phyloP scores from a whole-genome alignment of 2,797 vertebrate species.

The Apogon talboti region DNA sequence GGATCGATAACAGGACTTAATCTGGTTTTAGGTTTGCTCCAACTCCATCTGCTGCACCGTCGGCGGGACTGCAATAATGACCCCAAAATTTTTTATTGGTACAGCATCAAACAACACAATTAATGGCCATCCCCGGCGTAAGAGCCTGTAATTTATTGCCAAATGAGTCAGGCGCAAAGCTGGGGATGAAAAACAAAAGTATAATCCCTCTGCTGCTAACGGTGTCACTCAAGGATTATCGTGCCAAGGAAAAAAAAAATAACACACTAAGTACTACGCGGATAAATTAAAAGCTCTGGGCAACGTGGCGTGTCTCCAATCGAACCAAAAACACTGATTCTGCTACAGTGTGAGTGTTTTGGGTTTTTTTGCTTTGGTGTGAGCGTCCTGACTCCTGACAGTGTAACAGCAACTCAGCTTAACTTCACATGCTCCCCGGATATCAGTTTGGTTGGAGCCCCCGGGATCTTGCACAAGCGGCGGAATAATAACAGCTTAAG shows the following conservation, averaged over 20 bases:
- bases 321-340: conserved; percentile 32
- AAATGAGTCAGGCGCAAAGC: conserved; percentile 64
- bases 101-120: conserved; percentile 44
- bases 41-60: conserved; percentile 60
- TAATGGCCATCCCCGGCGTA: conserved; percentile 39
- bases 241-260: conserved; percentile 58
- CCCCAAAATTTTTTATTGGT: conserved; percentile 7
- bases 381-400: conserved; percentile 15
- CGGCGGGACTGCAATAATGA: conserved; percentile 2
- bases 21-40: conserved; percentile 57
- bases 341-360: conserved; percentile 30
- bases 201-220: conserved; percentile 79
- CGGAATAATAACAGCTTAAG: conserved; percentile 31
- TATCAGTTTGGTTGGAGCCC: conserved; percentile 34
- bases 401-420: conserved; percentile 38
- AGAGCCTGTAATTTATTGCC: conserved; percentile 33
- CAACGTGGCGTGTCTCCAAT: conserved; percentile 41
- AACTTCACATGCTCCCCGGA: conserved; percentile 51
- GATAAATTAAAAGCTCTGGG: conserved; percentile 68
- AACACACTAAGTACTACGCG: conserved; percentile 72
- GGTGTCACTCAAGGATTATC: conserved; percentile 85
- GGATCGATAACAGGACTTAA: conserved; percentile 64
- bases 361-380: conserved; percentile 22
- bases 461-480: conserved; percentile 17
- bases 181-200: conserved; percentile 74